A percentile compares a stretch with the other conserved stretches of the same genome.
Evolutionary conservation across 2,113 vertebrate genomes (phyloP).

Genomic region (Ophiodon elongatus): DNA sequence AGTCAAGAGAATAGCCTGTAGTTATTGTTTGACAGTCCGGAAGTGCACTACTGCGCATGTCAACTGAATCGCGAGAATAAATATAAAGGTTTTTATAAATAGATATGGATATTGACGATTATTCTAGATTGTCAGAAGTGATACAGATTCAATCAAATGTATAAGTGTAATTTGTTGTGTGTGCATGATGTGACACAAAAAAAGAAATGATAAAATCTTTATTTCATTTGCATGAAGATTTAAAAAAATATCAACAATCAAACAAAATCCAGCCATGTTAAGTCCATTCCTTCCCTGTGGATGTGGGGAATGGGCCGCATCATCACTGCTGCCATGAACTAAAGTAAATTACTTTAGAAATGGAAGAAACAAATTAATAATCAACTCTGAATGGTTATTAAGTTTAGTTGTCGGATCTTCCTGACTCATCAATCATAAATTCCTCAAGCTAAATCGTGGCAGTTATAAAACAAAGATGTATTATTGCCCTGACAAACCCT

Average conservation of each 20-base stretch:
- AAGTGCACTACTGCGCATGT: constrained; percentile 43
- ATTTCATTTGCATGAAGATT: background rate
- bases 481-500: background rate
- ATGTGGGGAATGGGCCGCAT: too few relatives aligned
- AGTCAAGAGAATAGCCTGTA: constrained; percentile 1
- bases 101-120: background rate
- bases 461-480: background rate
- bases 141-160: background rate
- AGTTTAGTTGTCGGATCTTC: background rate
- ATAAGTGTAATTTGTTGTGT: background rate
- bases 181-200: background rate
- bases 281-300: background rate
- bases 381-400: background rate
- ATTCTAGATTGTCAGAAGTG: background rate
- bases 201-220: background rate
- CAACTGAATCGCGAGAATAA: background rate
- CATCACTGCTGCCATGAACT: background rate
- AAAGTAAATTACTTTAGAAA: background rate
- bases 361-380: background rate
- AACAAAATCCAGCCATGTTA: background rate
- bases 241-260: background rate
- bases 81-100: background rate
- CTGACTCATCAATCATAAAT: background rate
- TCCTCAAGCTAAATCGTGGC: background rate
- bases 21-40: background rate